phyloP scores from a whole-genome alignment of 2,888 invertebrate species.

The Lycophotia porphyrea region DNA sequence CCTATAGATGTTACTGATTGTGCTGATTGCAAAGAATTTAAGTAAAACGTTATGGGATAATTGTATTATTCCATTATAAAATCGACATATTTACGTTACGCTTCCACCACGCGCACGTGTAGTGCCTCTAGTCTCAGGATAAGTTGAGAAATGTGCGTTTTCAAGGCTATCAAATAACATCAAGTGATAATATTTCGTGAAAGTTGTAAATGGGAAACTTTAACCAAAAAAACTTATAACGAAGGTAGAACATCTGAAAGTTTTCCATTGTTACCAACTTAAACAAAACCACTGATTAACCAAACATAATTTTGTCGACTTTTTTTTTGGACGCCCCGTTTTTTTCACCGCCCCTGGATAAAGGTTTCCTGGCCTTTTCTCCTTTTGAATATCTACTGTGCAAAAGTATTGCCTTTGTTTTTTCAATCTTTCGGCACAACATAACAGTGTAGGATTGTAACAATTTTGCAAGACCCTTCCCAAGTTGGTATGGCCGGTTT shows the following conservation, averaged over 20 bases:
- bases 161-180: not conserved
- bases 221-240: not conserved
- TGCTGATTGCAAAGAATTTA: no score
- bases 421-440: not conserved
- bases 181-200: not conserved
- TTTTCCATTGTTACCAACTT: not conserved
- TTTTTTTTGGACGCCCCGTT: not conserved
- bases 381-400: not conserved
- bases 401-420: not conserved
- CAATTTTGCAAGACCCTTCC: not conserved
- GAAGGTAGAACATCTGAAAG: not conserved
- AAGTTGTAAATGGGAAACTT: constrained; percentile 7
- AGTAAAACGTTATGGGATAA: no score
- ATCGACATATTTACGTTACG: not conserved
- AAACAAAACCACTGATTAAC: not conserved
- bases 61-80: not conserved
- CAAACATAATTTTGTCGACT: not conserved
- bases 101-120: no score
- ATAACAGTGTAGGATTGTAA: not conserved
- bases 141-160: not conserved
- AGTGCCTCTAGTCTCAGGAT: not conserved
- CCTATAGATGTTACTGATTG: no score
- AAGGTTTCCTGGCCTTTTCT: not conserved
- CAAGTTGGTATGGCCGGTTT: not conserved
- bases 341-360: not conserved